These are phyloP conservation scores for Antennarius striatus DNA, from an alignment of 2,113 vertebrate species.

Conservation along the genomic window DNA sequence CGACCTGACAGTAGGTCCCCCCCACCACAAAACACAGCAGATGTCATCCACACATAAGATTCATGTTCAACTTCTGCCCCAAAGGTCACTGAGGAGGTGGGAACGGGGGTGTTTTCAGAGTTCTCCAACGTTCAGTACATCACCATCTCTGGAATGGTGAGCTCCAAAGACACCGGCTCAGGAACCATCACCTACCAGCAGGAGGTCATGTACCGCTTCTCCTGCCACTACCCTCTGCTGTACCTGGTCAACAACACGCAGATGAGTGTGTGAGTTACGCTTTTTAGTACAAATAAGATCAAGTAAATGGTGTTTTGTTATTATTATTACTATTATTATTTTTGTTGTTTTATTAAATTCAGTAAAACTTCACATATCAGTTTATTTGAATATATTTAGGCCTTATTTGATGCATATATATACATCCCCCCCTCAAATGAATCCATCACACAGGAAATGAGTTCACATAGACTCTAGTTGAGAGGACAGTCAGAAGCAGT, in stretches of 20 bases:
- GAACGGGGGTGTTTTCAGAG: constrained; percentile 66
- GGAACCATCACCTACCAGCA: constrained; percentile 70
- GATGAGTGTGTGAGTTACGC: constrained; percentile 73
- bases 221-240: constrained; percentile 76
- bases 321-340: no score
- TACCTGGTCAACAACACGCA: constrained; percentile 77
- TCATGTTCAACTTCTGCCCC: not conserved
- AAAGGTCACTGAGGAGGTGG: constrained; percentile 63
- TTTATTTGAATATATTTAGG: no score
- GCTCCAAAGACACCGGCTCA: constrained; percentile 42
- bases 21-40: not conserved
- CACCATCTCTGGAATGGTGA: constrained; percentile 71
- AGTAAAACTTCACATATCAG: no score
- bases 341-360: no score
- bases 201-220: constrained; percentile 74
- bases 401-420: no score
- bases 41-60: not conserved
- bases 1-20: constrained; percentile 54
- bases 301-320: no score
- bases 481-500: no score
- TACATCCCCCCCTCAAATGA: no score
- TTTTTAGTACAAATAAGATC: constrained; percentile 6
- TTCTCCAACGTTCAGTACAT: constrained; percentile 71
- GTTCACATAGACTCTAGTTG: no score
- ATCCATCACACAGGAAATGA: no score